Conservation (phyloP, 2,888 invertebrate species). For the Polia nebulosa region DNA sequence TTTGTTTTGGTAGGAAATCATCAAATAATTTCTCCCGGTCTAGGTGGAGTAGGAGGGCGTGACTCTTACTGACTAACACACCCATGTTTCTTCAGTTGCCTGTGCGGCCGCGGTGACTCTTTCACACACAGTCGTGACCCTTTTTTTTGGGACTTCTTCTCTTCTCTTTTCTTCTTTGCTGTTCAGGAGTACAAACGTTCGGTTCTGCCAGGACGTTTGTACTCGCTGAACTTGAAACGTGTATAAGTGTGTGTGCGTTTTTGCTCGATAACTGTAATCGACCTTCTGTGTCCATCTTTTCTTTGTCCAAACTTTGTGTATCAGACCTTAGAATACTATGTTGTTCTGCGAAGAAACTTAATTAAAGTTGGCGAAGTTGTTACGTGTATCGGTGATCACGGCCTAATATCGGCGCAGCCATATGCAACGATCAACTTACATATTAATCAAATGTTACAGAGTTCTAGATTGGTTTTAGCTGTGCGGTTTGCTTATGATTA, state of each 20-base stretch:
- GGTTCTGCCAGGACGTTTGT: no score
- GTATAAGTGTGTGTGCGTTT: neutral
- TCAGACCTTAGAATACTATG: constrained; percentile 36
- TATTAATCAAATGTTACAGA: constrained; percentile 45
- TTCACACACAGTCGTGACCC: no score
- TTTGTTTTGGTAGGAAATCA: no score
- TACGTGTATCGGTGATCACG: constrained; percentile 37
- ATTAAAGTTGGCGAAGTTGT: constrained; percentile 60
- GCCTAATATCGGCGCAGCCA: constrained; percentile 36
- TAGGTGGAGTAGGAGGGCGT: no score
- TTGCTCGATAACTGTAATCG: neutral
- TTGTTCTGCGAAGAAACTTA: constrained; percentile 52
- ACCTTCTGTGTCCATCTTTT: constrained; percentile 1
- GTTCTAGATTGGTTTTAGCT: neutral
- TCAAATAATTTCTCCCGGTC: no score
- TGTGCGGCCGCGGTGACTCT: no score
- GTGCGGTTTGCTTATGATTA: constrained; percentile 4
- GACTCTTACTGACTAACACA: no score
- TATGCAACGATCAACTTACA: constrained; percentile 44
- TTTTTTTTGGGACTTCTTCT: no score
- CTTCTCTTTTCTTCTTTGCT: no score
- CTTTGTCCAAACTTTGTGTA: constrained; percentile 24
- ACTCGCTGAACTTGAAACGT: no score
- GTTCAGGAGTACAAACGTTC: no score
- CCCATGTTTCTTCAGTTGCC: no score